A percentile compares a stretch with the other conserved stretches of the same genome.
These are phyloP conservation scores for Drosophila baimaii DNA, from an alignment of 1,140 invertebrate genomes.

Conservation along the genomic window DNA sequence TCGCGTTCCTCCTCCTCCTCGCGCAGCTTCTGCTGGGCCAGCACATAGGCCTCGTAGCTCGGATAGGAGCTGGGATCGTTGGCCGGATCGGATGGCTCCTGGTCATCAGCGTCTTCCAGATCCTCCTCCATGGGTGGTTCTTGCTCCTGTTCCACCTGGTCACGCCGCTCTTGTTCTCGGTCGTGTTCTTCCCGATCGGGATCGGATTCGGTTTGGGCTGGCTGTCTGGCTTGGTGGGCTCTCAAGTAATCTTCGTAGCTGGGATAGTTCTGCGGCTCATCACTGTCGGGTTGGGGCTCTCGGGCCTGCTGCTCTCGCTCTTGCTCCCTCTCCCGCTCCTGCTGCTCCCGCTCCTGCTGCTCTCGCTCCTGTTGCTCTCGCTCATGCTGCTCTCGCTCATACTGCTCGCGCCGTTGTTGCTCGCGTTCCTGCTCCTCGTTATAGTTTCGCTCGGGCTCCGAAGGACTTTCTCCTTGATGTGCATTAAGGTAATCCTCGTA, in stretches of 20 bases:
- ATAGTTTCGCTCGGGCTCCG: slow-evolving; percentile 10
- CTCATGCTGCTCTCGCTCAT: slow-evolving; percentile 7
- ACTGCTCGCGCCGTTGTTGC: slow-evolving; percentile 22
- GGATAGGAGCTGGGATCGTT: slow-evolving; percentile 12
- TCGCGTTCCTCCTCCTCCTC: slow-evolving; percentile 29
- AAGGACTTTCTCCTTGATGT: slow-evolving; percentile 9
- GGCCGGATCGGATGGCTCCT: background rate
- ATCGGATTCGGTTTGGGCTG: background rate
- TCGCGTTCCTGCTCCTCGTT: slow-evolving; percentile 22
- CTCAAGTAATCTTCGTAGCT: slow-evolving; percentile 17
- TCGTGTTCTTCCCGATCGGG: slow-evolving; percentile 16
- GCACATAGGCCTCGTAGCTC: slow-evolving; percentile 36
- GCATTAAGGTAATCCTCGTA: slow-evolving; percentile 9
- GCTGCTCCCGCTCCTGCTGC: slow-evolving; percentile 13
- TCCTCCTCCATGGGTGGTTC: background rate
- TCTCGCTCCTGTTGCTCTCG: slow-evolving; percentile 7
- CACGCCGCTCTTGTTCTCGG: slow-evolving; percentile 10
- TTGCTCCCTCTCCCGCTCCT: slow-evolving; percentile 24
- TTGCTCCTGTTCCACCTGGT: slow-evolving; percentile 29
- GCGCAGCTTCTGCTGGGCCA: slow-evolving; percentile 13
- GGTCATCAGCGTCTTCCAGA: background rate
- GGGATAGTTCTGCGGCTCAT: background rate
- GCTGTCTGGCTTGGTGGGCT: slow-evolving; percentile 10
- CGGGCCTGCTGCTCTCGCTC: slow-evolving; percentile 17
- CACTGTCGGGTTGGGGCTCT: slow-evolving; percentile 2